These are phyloP conservation scores for Myzus persicae DNA, from an alignment of 1,140 invertebrate species.

Conservation along the genomic window DNA sequence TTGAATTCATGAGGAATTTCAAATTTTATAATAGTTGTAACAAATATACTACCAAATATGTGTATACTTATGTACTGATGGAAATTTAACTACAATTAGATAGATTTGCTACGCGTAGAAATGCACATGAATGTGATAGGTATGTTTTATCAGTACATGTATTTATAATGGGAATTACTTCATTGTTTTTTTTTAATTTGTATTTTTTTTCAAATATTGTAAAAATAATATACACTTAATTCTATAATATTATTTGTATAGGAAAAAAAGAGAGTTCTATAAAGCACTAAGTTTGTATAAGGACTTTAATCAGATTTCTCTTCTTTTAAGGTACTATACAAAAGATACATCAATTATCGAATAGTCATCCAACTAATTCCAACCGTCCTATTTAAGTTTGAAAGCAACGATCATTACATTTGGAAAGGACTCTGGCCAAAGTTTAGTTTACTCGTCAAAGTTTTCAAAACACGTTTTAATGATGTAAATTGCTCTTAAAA, in stretches of 20 bases:
- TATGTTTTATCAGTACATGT: too few species aligned
- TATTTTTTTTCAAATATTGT: background rate
- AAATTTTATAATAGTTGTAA: too few species aligned
- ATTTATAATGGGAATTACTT: too few species aligned
- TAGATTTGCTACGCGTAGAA: too few species aligned
- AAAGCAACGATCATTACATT: background rate
- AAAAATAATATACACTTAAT: background rate
- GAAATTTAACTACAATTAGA: too few species aligned
- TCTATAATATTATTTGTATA: background rate
- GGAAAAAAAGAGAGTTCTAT: background rate
- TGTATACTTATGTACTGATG: too few species aligned
- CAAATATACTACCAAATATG: too few species aligned
- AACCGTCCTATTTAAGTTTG: background rate
- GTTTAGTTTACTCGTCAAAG: background rate
- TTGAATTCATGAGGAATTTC: too few species aligned
- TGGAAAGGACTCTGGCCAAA: background rate
- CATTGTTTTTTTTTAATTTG: too few species aligned
- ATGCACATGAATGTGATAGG: too few species aligned
- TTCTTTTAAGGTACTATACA: background rate
- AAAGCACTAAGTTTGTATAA: background rate
- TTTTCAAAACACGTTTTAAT: background rate
- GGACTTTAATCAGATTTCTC: background rate
- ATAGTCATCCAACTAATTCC: background rate
- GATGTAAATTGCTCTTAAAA: background rate
- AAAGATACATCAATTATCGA: background rate